Evolutionary conservation across 2,797 vertebrate species (phyloP), one percentile per base, ranked within the genome.

Genomic region (Nothura maculosa): DNA sequence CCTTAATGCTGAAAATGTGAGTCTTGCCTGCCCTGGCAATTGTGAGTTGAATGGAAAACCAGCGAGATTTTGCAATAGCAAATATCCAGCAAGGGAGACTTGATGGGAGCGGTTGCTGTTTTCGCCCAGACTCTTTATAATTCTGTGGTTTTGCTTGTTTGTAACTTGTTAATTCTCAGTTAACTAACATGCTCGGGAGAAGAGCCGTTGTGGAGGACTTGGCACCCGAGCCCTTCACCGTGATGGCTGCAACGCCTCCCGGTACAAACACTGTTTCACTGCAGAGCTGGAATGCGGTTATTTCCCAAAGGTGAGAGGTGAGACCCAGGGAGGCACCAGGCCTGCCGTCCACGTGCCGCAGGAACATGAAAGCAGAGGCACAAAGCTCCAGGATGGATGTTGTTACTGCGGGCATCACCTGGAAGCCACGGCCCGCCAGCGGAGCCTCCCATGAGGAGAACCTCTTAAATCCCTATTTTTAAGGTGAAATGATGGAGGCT

Each of bases 131-230:
- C 30, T 78, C 24, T 68, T 61, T 80, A 43, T 40, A 90, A 84
- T 90, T 89, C 78, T 81, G 63, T 93, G 86, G 54, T 22, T 92
- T 94, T 62, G 40, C 34, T 40, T 94, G 92, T 72, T 84, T 95
- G 84, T 63, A 82, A 81, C 63, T 94, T 85, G 63, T 73, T 92
- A 76, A 76, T 92, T 61, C 40, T 61, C 84, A 62, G 61, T 79
- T 64, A 78, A 85, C 14, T 91, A 24, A 91, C 94, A 87, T 34
- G 70, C 61, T 85, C 58, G 28, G 47, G 69, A 92, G 67, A 91
- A 94, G 80, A 57, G 74, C 3, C 62, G 78, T 95, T 90, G 55
- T 72, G 22, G 52, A 76, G 58, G 32, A 30, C 57, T 84, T 52
- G 54, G 83, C 50, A 25, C 32, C 40, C 36, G 64, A 73, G 15